Evolutionary conservation across 2,888 invertebrate genomes (phyloP).

Genomic region (Melipona beecheii): DNA sequence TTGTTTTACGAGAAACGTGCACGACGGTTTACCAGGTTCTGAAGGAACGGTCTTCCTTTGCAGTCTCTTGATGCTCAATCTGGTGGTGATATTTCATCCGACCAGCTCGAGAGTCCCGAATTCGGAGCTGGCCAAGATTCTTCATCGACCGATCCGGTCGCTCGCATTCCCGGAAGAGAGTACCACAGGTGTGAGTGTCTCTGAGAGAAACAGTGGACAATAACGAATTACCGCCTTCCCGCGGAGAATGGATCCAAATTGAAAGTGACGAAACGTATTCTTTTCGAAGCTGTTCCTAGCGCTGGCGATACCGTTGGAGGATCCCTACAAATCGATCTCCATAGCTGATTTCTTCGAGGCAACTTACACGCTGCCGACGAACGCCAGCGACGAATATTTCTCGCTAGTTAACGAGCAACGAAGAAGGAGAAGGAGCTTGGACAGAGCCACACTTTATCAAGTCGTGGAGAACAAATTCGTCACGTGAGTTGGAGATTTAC

Average conservation of each 20-base stretch:
- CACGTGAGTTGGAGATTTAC: constrained; percentile 83
- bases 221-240: background rate
- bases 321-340: constrained; percentile 89
- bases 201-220: background rate
- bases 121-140: constrained; percentile 79
- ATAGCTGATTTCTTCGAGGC: constrained; percentile 91
- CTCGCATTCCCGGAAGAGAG: constrained; percentile 80
- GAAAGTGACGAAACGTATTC: background rate
- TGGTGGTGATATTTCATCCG: constrained; percentile 16
- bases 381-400: constrained; percentile 82
- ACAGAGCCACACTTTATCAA: constrained; percentile 86
- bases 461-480: constrained; percentile 86
- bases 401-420: constrained; percentile 48
- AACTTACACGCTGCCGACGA: constrained; percentile 87
- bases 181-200: constrained; percentile 80
- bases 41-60: constrained; percentile 23
- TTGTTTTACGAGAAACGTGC: constrained; percentile 9
- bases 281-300: constrained; percentile 87
- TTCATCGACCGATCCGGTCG: constrained; percentile 81
- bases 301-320: constrained; percentile 89
- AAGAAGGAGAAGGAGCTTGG: constrained; percentile 85
- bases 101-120: constrained; percentile 51
- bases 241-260: background rate
- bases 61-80: constrained; percentile 52
- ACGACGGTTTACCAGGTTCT: background rate